These are phyloP conservation scores for Eupeodes corollae DNA, from an alignment of 1,140 invertebrate species.

Conservation along the genomic window DNA sequence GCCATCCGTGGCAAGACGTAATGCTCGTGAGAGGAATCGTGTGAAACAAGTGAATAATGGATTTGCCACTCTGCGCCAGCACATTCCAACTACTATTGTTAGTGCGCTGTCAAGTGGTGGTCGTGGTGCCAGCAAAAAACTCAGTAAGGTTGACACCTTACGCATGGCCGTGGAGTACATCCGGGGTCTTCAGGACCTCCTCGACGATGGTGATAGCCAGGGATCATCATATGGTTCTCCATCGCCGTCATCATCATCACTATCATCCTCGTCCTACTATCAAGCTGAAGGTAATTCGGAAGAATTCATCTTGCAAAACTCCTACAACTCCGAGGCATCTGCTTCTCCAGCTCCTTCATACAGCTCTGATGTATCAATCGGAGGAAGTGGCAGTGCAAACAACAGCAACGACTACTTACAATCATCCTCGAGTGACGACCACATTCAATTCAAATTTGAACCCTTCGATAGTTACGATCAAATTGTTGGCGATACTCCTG, in stretches of 20 bases:
- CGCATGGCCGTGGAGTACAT: conserved; percentile 92
- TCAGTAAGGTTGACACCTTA: conserved; percentile 92
- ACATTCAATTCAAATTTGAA: conserved; percentile 44
- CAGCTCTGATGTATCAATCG: conserved; percentile 55
- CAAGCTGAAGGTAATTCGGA: not conserved
- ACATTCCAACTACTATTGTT: conserved; percentile 66
- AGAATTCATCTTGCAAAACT: conserved; percentile 12
- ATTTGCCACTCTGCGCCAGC: conserved; percentile 76
- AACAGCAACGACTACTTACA: conserved; percentile 23
- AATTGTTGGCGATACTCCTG: conserved; percentile 50
- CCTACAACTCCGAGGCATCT: conserved; percentile 52
- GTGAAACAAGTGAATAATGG: conserved; percentile 96
- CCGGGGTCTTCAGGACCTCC: conserved; percentile 67
- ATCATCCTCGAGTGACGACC: conserved; percentile 17
- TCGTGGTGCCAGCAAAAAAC: conserved; percentile 66
- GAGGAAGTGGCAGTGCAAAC: conserved; percentile 38
- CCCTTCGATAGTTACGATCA: conserved; percentile 61
- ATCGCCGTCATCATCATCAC: conserved; percentile 6
- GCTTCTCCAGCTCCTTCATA: conserved; percentile 70
- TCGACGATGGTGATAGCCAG: conserved; percentile 41
- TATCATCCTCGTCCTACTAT: conserved; percentile 7
- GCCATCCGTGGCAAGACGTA: conserved; percentile 78
- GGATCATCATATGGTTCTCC: not conserved
- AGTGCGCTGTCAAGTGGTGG: conserved; percentile 55
- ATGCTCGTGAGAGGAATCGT: conserved; percentile 85